Base-by-base conservation (phyloP, 2,797 vertebrate genomes). In the Pteropus rufus region DNA sequence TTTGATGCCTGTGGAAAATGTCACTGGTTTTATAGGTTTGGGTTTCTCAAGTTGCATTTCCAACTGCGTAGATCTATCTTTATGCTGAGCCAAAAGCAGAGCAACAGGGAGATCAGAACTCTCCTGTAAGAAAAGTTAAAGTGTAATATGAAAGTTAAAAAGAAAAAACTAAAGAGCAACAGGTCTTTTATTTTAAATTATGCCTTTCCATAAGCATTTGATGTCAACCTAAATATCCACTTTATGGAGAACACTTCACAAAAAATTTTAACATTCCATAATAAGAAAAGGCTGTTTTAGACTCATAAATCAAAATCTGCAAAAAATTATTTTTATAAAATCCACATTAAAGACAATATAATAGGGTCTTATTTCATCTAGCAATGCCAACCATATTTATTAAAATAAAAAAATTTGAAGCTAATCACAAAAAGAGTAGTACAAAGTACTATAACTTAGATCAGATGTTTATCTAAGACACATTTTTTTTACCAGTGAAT, bases 1-100 rank as follows among this genome's bases (percentile, higher is more conserved):
- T 98, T 99, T 99, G 98, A 99, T 99, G 98, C 99, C 99, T 85
- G 99, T 99, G 90, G 99, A 99, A 98, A 99, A 99, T 0, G 98
- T 99, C 95, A 99, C 98, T 49, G 99, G 98, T 98, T 99, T 99
- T 97, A 99, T 98, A 97, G 99, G 99, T 97, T 99, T 99, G 95
- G 99, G 99, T 97, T 99, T 99, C 98, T 99, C 99, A 86, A 99
- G 98, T 89, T 99, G 98, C 73, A 98, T 99, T 98, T 99, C 99
- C 98, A 99, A 97, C 95, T 99, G 99, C 15, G 99, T 98, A 36
- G 99, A 99, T 85, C 99, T 99, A 97, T 99, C 99, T 97, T 99
- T 99, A 98, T 99, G 99, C 96, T 99, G 99, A 96, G 99, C 99
- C 93, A 99, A 98, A 96, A 99, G 98, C 90, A 99, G 97, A 67